Conservation (phyloP, 1,140 invertebrate genomes). For the Ceratitis capitata region DNA sequence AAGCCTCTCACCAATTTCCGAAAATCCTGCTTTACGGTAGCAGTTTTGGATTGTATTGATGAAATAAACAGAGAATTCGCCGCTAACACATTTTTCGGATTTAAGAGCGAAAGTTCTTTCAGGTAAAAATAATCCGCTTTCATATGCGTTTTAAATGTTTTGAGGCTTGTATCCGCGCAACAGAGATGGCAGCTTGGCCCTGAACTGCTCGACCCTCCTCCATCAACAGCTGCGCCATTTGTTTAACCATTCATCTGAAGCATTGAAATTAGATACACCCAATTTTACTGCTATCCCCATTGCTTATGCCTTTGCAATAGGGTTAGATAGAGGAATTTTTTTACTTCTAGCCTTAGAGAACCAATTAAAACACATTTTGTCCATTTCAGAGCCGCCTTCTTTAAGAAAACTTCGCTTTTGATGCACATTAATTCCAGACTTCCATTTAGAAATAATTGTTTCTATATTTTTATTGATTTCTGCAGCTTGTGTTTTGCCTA, state of each 20-base stretch:
- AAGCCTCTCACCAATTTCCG: not conserved
- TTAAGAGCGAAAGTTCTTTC: too few species aligned
- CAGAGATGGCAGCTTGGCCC: too few species aligned
- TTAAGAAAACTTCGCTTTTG: constrained; percentile 19
- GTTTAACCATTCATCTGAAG: not conserved
- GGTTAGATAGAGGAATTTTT: not conserved
- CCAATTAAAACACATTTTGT: not conserved
- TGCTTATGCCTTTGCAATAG: not conserved
- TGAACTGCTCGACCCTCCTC: too few species aligned
- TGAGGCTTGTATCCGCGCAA: too few species aligned
- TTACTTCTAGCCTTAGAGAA: not conserved
- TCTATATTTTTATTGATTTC: constrained; percentile 27
- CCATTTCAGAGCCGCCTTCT: not conserved
- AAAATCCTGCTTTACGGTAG: too few species aligned
- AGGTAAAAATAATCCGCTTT: too few species aligned
- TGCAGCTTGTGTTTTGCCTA: not conserved
- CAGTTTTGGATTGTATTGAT: too few species aligned
- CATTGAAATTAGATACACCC: not conserved
- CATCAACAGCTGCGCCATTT: too few species aligned
- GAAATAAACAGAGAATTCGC: too few species aligned
- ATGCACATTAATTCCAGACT: constrained; percentile 15
- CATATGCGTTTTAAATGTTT: too few species aligned
- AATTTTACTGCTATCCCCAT: not conserved
- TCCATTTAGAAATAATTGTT: not conserved
- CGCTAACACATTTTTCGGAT: too few species aligned